Conservation (phyloP, 2,113 vertebrate species). For the Chloropsis cyanopogon region DNA sequence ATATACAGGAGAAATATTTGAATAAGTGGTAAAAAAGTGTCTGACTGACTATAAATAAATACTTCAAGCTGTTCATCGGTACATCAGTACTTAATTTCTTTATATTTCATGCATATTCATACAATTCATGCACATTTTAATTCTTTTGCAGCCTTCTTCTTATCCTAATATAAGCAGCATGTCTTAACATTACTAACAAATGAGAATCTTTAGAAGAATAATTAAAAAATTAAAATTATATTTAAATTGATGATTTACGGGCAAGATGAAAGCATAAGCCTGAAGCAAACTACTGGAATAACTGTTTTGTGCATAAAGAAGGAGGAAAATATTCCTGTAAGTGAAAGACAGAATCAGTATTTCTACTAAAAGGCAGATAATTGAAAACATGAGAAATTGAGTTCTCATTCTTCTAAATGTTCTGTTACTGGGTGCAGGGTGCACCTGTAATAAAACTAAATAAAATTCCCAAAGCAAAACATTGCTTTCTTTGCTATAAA, state of each 20-base stretch:
- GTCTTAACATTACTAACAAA: background rate
- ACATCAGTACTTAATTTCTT: background rate
- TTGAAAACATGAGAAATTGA: background rate
- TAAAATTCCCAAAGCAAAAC: background rate
- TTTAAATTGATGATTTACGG: background rate
- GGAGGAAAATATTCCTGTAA: background rate
- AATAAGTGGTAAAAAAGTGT: background rate
- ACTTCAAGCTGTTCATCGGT: background rate
- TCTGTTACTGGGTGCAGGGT: background rate
- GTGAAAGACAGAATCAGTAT: background rate
- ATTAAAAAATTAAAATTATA: background rate
- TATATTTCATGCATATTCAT: slow-evolving; percentile 13
- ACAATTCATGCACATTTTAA: background rate
- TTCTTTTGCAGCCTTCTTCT: background rate
- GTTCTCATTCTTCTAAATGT: background rate
- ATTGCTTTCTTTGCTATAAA: background rate
- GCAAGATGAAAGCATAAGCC: slow-evolving; percentile 12
- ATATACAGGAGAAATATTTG: background rate
- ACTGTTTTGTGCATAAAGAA: background rate
- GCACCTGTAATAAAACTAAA: background rate
- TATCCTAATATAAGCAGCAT: background rate
- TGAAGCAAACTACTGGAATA: background rate
- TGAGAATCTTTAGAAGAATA: slow-evolving; percentile 16
- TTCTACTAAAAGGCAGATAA: background rate
- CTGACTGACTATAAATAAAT: background rate